Base-by-base conservation (phyloP, 2,113 vertebrate species). In the Bujurquina vittata region DNA sequence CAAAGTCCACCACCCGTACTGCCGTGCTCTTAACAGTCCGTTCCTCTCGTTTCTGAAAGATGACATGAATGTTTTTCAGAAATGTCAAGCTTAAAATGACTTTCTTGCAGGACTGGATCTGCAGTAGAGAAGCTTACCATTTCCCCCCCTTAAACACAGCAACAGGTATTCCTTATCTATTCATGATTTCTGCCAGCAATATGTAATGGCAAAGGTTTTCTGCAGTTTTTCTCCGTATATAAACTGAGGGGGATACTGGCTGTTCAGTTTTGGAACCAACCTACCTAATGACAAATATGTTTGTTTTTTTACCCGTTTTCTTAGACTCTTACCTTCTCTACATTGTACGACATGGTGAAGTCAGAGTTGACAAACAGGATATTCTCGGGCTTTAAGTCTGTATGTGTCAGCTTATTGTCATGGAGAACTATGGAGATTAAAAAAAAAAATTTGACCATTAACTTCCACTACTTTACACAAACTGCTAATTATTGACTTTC, bases 341-440 rank as follows among this genome's bases (percentile, higher is more conserved):
- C 84, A 67, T 99, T 99, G 90, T 97, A 99, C 57, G 96, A 96
- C 89, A 97, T 96, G 5, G 97, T 97, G 0, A 97, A 99, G 91
- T 99, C 97, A 0, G 98, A 98, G 94, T 97, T 98, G 84, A 99
- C 97, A 20, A 99, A 99, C 37, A 99, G 95, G 90, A 99, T 99
- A 85, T 99, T 99, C 89, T 99, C 98, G 0, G 98, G 98, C 90
- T 99, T 99, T 87, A 99, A 95, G 93, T 99, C 98, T 18, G 98
- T 99, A 94, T 99, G 98, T 12, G 98, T 99, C 93, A 99, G 95
- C 92, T 98, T 99, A 89, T 97, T 99, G 91, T 99, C 97, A 4
- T 99, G 98, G 60, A 99, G 96, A 96, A 98, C 98, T 99, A 94
- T 1, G 3, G 10, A 82, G 33, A 15, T 18, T 26, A 11, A 72